Evolutionary conservation across 30 jellyfish, hydroid and myxozoan species (phyloP), one percentile per base, ranked within the genome.

Genomic region (Aurelia sp.): DNA sequence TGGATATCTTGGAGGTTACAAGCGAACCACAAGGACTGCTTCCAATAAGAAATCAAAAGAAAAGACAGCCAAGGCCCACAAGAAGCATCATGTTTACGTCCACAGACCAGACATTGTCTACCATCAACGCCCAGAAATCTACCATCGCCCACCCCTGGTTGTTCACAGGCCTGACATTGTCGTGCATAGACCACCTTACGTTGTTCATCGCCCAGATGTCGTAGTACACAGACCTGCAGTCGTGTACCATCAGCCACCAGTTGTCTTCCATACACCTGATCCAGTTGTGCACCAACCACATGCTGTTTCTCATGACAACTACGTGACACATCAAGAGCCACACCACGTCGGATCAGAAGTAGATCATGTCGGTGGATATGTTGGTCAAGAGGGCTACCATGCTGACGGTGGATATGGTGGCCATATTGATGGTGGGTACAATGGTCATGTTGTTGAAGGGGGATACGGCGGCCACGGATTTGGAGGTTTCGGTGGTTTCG

Each of bases 221-320:
- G 90, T 91, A 50, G 98, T 91, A 6, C 98, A 91, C 59, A 59
- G 96, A 85, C 98, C 98, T 30, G 92, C 75, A 15, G 85, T 91
- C 62, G 86, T 92, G 20, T 92, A 86, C 30, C 98, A 86, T 76
- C 98, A 92, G 53, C 95, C 98, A n/a, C 96, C 98, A 19, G 96
- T 92, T 37, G 94, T 92, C 4, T 92, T 92, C 92, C 83, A 92
- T 75, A 86, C 98, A 18, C 98, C 98, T 11, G 96, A 84, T 27
- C 98, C 98, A 11, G 85, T 82, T 17, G 92, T 80, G 16, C 93
- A 88, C 59, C 94, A 76, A 57, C 96, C 97, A 44, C 94, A 74
- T 35, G 89, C 85, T 31, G 91, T 94, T 33, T 88, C 97, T 18
- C 96, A 94, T 60, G 96, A 89, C 68, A 78, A 72, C 90, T 94